Evolutionary conservation across 2,888 invertebrate genomes (phyloP).

Genomic region (Allolobophora icterica): DNA sequence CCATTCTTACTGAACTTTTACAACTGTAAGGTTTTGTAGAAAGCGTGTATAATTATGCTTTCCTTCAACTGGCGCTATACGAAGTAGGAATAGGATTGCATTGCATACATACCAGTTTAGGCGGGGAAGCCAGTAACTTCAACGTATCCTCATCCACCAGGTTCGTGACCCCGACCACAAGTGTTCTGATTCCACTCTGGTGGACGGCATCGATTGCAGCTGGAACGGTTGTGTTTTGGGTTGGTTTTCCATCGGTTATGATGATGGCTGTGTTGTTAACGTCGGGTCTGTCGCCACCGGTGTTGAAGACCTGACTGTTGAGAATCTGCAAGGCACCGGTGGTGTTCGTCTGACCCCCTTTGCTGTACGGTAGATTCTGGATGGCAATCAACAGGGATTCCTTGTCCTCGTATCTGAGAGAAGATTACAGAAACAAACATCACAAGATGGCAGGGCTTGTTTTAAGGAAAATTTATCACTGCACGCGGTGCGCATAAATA

Average conservation of each 20-base stretch:
- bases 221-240: neutral
- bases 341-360: neutral
- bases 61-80: neutral
- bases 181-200: neutral
- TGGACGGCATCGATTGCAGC: neutral
- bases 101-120: neutral
- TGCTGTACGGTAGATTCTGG: neutral
- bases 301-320: neutral
- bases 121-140: neutral
- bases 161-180: neutral
- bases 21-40: too few species aligned
- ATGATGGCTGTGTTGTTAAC: neutral
- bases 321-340: neutral
- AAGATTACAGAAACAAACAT: neutral
- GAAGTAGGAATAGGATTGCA: neutral
- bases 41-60: too few species aligned
- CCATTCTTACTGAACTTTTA: too few species aligned
- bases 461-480: too few species aligned
- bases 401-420: neutral
- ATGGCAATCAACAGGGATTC: neutral
- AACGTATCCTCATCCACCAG: slow-evolving; percentile 14
- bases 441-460: too few species aligned
- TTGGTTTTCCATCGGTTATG: slow-evolving; percentile 12
- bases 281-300: neutral
- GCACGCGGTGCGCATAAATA: too few species aligned